Evolutionary conservation across 2,888 invertebrate genomes (phyloP), one percentile per base, ranked within the genome.

Genomic region (Kuschelorhynchus macadamiae): DNA sequence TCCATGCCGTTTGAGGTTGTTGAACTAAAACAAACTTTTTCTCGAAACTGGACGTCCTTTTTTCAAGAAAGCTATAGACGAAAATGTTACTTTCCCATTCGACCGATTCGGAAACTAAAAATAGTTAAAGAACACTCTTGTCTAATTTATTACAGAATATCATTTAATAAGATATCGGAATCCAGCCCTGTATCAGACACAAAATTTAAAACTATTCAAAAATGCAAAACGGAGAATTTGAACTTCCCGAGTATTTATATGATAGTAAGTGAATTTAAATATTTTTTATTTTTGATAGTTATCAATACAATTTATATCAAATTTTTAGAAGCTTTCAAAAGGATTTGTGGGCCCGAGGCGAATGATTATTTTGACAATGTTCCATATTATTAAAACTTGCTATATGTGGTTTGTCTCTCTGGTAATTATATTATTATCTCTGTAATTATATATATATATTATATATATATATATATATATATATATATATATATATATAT

Each of bases 1-100:
- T 74, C 71, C 14, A 33, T 32, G n/a, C 74, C 73, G 14, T 75
- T 75, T 60, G 44, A 71, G 50, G 68, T 71, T 53, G 65, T 69
- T 25, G 61, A 73, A 44, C 36, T 50, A 21, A 50, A 20, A 39
- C 59, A 41, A 46, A 33, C 52, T 9, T 52, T 33, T 33, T 52
- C 33, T 17, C 52, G 17, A 52, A 52, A 33, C 18, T 52, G 52
- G 52, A 52, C 52, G 32, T 17, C 52, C 16, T 52, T 52, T 52
- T 25, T 52, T 16, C 30, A 33, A 52, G 1, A 30, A 52, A 32
- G 36, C 52, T 52, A 52, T 33, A 12, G 36, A 52, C 47, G 49
- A 9, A n/a, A 12, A 32, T 52, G 33, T 11, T 33, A 32, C 14
- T 52, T 52, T 52, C 16, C 52, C 11, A 14, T 14, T 30, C 30